Evolutionary conservation across 2,113 vertebrate species (phyloP).

Genomic region (Myotis yumanensis): DNA sequence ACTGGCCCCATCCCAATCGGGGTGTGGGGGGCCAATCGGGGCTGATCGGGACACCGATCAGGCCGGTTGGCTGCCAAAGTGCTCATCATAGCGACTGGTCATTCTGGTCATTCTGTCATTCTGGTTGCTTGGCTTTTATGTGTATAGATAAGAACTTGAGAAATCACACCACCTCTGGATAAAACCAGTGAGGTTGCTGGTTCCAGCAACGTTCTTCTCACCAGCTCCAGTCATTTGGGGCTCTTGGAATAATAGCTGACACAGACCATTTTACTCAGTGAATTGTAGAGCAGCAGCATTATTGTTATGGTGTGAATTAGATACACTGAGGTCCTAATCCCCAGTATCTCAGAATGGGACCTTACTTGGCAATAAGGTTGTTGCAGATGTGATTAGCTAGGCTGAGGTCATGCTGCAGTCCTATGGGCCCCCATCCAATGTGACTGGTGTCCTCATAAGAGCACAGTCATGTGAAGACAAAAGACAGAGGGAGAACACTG

Average conservation of each 20-base stretch:
- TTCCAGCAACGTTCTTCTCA: neutral
- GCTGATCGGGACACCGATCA: too few relatives aligned
- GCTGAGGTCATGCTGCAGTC: neutral
- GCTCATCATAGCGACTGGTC: too few relatives aligned
- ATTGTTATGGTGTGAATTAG: neutral
- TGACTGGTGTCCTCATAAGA: neutral
- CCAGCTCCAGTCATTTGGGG: neutral
- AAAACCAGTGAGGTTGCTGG: neutral
- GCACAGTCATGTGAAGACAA: neutral
- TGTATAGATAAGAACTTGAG: neutral
- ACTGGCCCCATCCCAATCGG: too few relatives aligned
- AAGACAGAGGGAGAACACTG: neutral
- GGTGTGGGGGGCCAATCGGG: too few relatives aligned
- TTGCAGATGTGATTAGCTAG: neutral
- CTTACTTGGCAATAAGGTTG: neutral
- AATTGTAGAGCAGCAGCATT: neutral
- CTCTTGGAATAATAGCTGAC: neutral
- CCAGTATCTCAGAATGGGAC: neutral
- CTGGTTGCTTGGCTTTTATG: too few relatives aligned
- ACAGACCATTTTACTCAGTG: neutral
- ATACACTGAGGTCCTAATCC: neutral
- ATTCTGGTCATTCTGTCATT: too few relatives aligned
- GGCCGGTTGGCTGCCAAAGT: too few relatives aligned
- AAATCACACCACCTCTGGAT: neutral
- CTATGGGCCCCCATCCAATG: neutral